Base-by-base conservation (phyloP, 2,888 invertebrate genomes). In the Trissoscelio sp. region DNA sequence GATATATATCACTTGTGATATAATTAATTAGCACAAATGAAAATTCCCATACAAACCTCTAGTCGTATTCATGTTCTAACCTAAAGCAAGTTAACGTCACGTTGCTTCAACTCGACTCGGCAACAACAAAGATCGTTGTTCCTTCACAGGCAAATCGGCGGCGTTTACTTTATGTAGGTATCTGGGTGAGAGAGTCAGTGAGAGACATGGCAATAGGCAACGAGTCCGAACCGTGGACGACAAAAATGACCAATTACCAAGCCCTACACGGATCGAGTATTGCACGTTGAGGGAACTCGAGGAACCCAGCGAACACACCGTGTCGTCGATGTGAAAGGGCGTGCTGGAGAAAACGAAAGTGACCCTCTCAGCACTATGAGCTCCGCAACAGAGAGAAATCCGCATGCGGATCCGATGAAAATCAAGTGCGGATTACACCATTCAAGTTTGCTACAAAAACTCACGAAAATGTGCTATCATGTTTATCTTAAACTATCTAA, bases 21-120 rank as follows among this genome's bases (percentile, higher is more conserved):
- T 87, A 88, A 90, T 89, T 88, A 90, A 89, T 86, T 88, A 89
- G 87, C 87, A 88, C 88, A 88, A 89, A 81, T 86, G 81, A 86
- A 87, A 85, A 89, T 89, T 89, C 89, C 89, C 89, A 89, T 89
- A 86, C 88, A 89, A 89, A 88, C 89, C 88, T 88, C 84, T 82
- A 16, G 57, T 60, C 78, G 81, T 83, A 78, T 55, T n/a, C 12
- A 9, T 83, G 79, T 55, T 31, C 31, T 1, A 2, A 86, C 86
- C 85, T n/a, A n/a, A n/a, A n/a, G n/a, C n/a, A n/a, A 85, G 86
- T 86, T 85, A 86, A 86, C 57, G 58, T 58, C 66, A 20, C 55
- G n/a, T n/a, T 18, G 48, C 46, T 42, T 84, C 79, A 42, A 83
- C 64, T 51, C 81, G 46, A 51, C 70, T 74, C 69, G 75, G 67